phyloP scores from a whole-genome alignment of 1,140 invertebrate species.

The Musca vetustissima region DNA sequence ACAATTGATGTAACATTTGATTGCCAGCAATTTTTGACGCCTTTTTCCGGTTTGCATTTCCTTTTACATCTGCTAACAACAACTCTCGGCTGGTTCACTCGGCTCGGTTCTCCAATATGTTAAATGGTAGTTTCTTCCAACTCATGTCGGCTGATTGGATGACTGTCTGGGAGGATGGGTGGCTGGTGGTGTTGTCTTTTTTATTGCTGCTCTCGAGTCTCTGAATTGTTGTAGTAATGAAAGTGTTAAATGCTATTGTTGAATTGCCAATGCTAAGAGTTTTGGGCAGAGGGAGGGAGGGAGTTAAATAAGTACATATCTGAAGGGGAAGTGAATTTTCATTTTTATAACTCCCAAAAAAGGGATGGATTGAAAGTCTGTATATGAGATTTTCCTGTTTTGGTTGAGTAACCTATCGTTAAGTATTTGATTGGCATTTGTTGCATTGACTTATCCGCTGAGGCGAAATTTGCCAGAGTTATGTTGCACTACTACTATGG shows the following conservation, averaged over 20 bases:
- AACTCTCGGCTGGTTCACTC: background rate
- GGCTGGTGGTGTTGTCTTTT: background rate
- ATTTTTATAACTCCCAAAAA: background rate
- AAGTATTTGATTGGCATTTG: slow-evolving; percentile 20
- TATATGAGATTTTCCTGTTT: background rate
- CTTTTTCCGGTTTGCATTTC: slow-evolving; percentile 21
- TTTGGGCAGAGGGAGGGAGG: no score
- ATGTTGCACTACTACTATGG: no score
- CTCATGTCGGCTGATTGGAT: background rate
- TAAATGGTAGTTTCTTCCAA: no score
- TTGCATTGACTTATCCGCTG: background rate
- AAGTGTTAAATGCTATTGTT: background rate
- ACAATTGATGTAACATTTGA: slow-evolving; percentile 20
- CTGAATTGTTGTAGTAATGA: background rate
- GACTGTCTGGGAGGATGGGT: background rate
- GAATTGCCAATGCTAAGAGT: background rate
- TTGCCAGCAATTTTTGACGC: slow-evolving; percentile 16
- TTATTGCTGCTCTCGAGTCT: background rate
- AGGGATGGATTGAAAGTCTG: background rate
- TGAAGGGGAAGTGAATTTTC: background rate
- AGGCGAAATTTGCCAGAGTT: no score
- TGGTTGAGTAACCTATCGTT: slow-evolving; percentile 8
- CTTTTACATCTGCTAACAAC: slow-evolving; percentile 2
- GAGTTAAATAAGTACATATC: background rate
- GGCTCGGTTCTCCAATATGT: background rate